Conservation (phyloP, 2,888 invertebrate genomes). For the Drosophila austrosaltans region DNA sequence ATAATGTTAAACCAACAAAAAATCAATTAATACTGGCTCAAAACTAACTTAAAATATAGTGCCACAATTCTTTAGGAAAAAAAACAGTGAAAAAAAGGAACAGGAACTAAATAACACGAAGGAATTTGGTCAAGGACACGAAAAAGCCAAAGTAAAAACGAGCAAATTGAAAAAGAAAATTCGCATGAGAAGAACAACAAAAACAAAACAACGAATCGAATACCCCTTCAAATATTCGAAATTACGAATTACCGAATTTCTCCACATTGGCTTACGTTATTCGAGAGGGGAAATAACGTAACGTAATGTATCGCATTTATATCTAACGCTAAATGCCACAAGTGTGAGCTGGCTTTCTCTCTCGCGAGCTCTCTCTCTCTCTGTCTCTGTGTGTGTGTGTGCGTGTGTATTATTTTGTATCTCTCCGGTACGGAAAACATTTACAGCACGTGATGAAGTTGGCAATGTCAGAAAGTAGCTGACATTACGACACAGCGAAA, state of each 20-base stretch:
- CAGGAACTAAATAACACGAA: constrained; percentile 29
- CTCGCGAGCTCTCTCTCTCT: constrained; percentile 7
- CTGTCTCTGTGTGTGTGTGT: constrained; percentile 10
- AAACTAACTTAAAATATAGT: no score
- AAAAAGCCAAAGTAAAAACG: constrained; percentile 27
- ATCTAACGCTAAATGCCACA: constrained; percentile 65
- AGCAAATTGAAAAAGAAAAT: constrained; percentile 24
- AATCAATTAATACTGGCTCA: no score
- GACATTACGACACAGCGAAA: constrained; percentile 60
- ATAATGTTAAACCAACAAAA: no score
- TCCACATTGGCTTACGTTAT: constrained; percentile 4
- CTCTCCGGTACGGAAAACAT: constrained; percentile 43
- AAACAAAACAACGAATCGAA: not conserved
- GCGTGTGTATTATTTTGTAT: not conserved
- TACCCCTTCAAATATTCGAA: not conserved
- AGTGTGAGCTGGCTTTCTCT: constrained; percentile 60
- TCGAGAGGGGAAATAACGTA: constrained; percentile 22
- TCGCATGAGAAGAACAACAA: not conserved
- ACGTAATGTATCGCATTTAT: not conserved
- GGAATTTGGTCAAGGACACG: constrained; percentile 79
- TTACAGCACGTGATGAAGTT: constrained; percentile 67
- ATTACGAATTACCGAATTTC: not conserved
- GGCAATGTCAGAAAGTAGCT: constrained; percentile 61
- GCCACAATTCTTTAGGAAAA: no score
- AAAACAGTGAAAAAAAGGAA: no score